Conservation (phyloP, 2,113 vertebrate genomes). For the Smithornis capensis region DNA sequence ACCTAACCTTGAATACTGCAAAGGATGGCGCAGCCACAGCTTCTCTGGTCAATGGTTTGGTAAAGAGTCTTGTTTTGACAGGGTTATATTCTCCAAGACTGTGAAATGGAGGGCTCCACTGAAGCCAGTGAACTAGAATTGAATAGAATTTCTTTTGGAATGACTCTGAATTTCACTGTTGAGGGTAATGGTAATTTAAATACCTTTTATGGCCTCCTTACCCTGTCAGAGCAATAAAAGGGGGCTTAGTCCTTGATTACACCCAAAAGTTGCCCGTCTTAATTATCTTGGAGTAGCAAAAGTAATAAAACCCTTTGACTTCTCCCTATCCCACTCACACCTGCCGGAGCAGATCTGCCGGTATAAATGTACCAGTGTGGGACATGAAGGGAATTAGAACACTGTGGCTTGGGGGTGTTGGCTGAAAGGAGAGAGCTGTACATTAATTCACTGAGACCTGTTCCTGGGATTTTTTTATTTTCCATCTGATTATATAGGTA, state of each 20-base stretch:
- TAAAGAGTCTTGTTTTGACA: not conserved
- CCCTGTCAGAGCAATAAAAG: slow-evolving; percentile 33
- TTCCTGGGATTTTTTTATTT: not conserved
- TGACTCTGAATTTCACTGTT: not conserved
- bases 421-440: not conserved
- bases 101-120: not conserved
- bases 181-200: slow-evolving; percentile 26
- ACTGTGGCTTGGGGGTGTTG: not conserved
- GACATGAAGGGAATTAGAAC: slow-evolving; percentile 29
- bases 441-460: not conserved
- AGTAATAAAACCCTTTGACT: slow-evolving; percentile 18
- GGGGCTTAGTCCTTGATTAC: slow-evolving; percentile 25
- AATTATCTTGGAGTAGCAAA: slow-evolving; percentile 27
- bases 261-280: not conserved
- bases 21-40: not conserved
- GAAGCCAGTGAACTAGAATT: not conserved
- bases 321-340: not conserved
- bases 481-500: not conserved
- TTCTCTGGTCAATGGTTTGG: not conserved
- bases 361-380: not conserved
- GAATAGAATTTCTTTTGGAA: not conserved
- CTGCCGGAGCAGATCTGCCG: not conserved
- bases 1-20: not conserved
- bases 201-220: slow-evolving; percentile 15
- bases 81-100: not conserved